Evolutionary conservation across 2,113 vertebrate genomes (phyloP).

Genomic region (Vicugna pacos): DNA sequence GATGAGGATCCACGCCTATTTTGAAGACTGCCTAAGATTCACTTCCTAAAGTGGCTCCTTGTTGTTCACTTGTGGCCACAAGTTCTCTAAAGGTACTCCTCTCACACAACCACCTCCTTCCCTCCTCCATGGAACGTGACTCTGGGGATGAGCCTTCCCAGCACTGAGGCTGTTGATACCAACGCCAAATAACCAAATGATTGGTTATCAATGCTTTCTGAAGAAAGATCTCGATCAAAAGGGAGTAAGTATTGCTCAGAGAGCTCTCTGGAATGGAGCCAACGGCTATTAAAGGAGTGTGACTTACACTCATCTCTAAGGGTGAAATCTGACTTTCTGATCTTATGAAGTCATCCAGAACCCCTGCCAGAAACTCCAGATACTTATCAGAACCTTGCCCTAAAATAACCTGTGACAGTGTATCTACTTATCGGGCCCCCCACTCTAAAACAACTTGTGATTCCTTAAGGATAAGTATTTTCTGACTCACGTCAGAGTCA

Average conservation of each 20-base stretch:
- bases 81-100: not conserved
- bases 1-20: too few species aligned
- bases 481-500: not conserved
- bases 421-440: not conserved
- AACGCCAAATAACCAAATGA: not conserved
- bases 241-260: not conserved
- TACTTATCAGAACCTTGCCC: not conserved
- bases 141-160: not conserved
- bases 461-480: not conserved
- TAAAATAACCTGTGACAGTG: not conserved
- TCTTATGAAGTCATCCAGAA: not conserved
- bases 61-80: not conserved
- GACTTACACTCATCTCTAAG: not conserved
- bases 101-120: not conserved
- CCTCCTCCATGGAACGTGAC: not conserved
- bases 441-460: not conserved
- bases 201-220: not conserved
- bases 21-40: too few species aligned
- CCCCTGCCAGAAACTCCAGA: not conserved
- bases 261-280: not conserved
- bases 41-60: not conserved
- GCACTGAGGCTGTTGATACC: not conserved
- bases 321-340: not conserved
- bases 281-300: not conserved
- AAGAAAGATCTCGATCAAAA: not conserved